These are phyloP conservation scores for Harpegnathos saltator DNA, from an alignment of 1,140 invertebrate species.

Conservation along the genomic window DNA sequence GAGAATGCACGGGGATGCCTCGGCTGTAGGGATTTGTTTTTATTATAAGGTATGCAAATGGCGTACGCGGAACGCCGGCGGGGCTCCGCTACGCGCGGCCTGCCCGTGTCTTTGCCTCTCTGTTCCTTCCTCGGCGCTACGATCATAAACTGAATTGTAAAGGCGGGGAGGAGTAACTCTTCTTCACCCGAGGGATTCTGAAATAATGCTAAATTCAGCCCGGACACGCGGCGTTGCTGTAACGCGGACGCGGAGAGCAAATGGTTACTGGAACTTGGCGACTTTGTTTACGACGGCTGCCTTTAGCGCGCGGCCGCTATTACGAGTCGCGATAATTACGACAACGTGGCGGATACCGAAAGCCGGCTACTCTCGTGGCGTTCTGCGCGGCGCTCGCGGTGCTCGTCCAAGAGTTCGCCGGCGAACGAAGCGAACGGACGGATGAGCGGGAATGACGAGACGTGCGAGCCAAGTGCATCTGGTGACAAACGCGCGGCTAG, in stretches of 20 bases:
- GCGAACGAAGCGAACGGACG: not conserved
- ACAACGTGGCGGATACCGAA: not conserved
- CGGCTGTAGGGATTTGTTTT: constrained; percentile 61
- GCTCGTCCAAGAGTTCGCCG: constrained; percentile 12
- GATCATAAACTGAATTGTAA: constrained; percentile 50
- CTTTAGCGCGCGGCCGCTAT: not conserved
- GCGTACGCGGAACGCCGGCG: constrained; percentile 41
- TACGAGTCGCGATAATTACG: constrained; percentile 5
- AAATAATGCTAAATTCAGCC: constrained; percentile 19
- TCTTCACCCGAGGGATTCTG: constrained; percentile 6
- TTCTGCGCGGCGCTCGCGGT: too few relatives aligned
- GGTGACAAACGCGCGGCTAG: constrained; percentile 60
- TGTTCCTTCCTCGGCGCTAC: constrained; percentile 15
- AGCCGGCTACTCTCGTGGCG: not conserved
- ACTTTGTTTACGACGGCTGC: not conserved
- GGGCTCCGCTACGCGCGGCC: constrained; percentile 4
- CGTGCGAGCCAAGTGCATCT: constrained; percentile 54
- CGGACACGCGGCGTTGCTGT: not conserved
- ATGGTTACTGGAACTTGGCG: not conserved
- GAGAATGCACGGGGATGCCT: constrained; percentile 48
- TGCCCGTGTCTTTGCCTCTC: constrained; percentile 26
- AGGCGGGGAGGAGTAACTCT: constrained; percentile 38
- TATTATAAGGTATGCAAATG: constrained; percentile 67
- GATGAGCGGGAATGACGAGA: constrained; percentile 12
- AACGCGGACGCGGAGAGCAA: not conserved